These are phyloP conservation scores for Embiotoca jacksoni DNA, from an alignment of 2,113 vertebrate genomes.

Conservation along the genomic window DNA sequence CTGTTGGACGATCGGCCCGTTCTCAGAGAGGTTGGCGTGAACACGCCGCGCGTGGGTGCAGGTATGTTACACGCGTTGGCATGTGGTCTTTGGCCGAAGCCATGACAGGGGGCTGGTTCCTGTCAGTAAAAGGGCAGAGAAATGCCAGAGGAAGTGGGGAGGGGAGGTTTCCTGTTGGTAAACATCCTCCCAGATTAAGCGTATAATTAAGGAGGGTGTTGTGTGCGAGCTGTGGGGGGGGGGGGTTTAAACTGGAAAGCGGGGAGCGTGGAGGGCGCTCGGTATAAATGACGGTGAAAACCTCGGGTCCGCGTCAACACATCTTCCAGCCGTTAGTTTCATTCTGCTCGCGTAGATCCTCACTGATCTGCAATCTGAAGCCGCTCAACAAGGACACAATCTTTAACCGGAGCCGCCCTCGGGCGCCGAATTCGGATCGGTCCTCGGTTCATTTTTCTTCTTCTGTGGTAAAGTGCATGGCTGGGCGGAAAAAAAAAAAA, in stretches of 20 bases:
- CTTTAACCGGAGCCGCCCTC: constrained; percentile 45
- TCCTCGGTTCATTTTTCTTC: neutral
- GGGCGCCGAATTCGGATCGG: constrained; percentile 22
- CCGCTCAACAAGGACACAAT: neutral
- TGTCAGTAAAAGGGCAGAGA: constrained; percentile 76
- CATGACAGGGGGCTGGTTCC: constrained; percentile 23
- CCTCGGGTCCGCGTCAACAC: too few species aligned
- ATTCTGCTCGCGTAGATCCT: constrained; percentile 7
- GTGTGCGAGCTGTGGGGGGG: neutral
- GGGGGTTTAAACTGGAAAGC: constrained; percentile 6
- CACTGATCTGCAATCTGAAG: constrained; percentile 28
- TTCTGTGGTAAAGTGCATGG: too few species aligned
- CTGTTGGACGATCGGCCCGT: neutral
- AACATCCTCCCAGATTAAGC: constrained; percentile 78
- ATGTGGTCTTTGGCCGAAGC: neutral
- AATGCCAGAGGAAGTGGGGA: constrained; percentile 77
- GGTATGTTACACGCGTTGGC: neutral
- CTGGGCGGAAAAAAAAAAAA: too few species aligned
- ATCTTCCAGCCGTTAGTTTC: too few species aligned
- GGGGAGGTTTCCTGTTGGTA: constrained; percentile 78
- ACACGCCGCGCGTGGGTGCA: neutral
- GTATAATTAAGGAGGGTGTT: constrained; percentile 70
- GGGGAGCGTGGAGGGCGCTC: neutral
- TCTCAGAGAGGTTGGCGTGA: too few species aligned
- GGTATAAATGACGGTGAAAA: too few species aligned